Percentiles rank a stretch among this genome's conserved stretches.
phyloP scores from a whole-genome alignment of 2,888 invertebrate species.

The Andrena praecox region DNA sequence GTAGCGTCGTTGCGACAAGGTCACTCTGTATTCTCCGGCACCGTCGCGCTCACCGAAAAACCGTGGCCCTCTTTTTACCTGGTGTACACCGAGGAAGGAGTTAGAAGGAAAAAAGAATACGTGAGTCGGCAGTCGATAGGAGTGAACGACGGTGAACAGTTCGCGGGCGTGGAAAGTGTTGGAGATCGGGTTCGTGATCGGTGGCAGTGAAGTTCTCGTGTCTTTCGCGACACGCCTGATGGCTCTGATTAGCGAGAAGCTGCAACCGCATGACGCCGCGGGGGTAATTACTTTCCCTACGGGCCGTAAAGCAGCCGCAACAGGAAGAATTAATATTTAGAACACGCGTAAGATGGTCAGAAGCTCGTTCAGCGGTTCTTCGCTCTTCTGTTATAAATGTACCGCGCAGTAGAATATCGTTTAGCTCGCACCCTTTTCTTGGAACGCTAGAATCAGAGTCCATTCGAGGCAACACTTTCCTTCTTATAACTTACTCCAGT shows the following conservation, averaged over 20 bases:
- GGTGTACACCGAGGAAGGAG: conserved; percentile 29
- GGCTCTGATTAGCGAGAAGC: conserved; percentile 5
- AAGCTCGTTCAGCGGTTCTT: background rate
- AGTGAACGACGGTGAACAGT: conserved; percentile 20
- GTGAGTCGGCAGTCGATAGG: conserved; percentile 1
- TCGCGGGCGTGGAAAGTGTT: background rate
- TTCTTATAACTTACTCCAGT: background rate
- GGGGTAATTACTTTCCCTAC: background rate
- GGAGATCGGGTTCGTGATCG: background rate
- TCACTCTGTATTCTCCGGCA: conserved; percentile 28
- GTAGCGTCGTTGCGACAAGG: conserved; percentile 45
- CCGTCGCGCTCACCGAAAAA: conserved; percentile 14
- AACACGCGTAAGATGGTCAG: background rate
- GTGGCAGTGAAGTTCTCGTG: background rate
- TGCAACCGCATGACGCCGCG: conserved; percentile 2
- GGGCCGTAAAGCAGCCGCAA: background rate
- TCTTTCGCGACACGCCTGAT: background rate
- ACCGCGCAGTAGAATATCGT: background rate
- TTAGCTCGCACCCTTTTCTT: background rate
- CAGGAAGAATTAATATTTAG: conserved; percentile 7
- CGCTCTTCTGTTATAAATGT: background rate
- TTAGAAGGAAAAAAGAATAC: conserved; percentile 36
- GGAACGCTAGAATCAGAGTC: background rate
- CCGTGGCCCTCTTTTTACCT: conserved; percentile 52
- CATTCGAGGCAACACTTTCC: background rate